phyloP scores from a whole-genome alignment of 2,113 vertebrate genomes.

The Litocranius walleri region DNA sequence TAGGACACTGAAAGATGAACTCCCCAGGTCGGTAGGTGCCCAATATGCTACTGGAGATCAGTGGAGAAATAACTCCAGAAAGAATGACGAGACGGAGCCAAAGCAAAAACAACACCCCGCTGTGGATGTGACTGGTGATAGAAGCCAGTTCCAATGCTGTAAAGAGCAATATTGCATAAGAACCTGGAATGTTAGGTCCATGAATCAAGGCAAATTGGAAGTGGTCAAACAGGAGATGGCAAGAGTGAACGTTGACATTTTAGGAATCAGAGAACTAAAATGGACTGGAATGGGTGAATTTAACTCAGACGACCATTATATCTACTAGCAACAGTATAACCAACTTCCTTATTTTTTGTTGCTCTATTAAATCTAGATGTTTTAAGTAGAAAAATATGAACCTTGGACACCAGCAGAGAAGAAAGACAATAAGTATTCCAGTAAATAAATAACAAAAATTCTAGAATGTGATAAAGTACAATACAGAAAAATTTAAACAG shows the following conservation, averaged over 20 bases:
- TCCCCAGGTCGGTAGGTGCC: background rate
- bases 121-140: background rate
- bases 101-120: background rate
- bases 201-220: background rate
- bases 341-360: background rate
- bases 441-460: background rate
- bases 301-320: background rate
- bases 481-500: background rate
- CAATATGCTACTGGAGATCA: background rate
- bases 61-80: background rate
- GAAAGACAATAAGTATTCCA: background rate
- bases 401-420: background rate
- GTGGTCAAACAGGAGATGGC: background rate
- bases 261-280: background rate
- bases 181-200: background rate
- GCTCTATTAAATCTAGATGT: background rate
- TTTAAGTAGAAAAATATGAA: background rate
- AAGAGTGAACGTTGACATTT: background rate
- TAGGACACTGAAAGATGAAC: background rate
- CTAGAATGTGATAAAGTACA: background rate
- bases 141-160: background rate
- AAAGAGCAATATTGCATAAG: background rate
- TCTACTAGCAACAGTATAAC: background rate
- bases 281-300: background rate
- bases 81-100: background rate